These are phyloP conservation scores for Irena cyanogastra DNA, from an alignment of 2,113 vertebrate species.

Conservation along the genomic window DNA sequence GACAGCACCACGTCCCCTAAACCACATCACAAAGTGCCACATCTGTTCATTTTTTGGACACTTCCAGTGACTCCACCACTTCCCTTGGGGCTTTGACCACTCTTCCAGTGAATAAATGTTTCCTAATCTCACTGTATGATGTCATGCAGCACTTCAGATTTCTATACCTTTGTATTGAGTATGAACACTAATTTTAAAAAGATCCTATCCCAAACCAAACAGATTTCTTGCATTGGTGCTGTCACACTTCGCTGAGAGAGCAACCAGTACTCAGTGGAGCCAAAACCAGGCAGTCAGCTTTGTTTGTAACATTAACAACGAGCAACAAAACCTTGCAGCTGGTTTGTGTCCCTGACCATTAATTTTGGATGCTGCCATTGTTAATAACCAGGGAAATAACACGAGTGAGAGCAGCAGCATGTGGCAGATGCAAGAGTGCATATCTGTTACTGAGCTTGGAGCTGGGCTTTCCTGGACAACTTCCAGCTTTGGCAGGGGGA, in stretches of 20 bases:
- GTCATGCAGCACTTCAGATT: background rate
- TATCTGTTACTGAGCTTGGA: background rate
- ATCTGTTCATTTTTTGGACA: background rate
- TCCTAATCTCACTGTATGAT: background rate
- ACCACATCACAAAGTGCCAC: background rate
- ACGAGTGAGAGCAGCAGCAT: background rate
- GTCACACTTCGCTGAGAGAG: background rate
- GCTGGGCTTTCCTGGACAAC: conserved; percentile 2
- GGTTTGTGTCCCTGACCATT: background rate
- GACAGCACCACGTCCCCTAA: background rate
- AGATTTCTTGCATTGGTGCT: accelerated
- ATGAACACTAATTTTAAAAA: background rate
- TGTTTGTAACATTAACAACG: accelerated
- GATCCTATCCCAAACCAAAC: background rate
- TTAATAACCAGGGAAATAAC: background rate
- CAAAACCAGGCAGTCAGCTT: background rate
- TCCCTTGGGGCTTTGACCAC: background rate
- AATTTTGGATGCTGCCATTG: background rate
- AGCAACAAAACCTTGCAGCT: background rate
- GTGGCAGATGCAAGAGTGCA: background rate
- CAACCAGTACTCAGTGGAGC: background rate
- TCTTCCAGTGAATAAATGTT: background rate
- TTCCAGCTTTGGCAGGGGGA: conserved; percentile 2
- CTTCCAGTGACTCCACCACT: background rate
- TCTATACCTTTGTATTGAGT: accelerated